phyloP scores from a whole-genome alignment of 1,140 invertebrate genomes.

The Drosophila ohnishii region DNA sequence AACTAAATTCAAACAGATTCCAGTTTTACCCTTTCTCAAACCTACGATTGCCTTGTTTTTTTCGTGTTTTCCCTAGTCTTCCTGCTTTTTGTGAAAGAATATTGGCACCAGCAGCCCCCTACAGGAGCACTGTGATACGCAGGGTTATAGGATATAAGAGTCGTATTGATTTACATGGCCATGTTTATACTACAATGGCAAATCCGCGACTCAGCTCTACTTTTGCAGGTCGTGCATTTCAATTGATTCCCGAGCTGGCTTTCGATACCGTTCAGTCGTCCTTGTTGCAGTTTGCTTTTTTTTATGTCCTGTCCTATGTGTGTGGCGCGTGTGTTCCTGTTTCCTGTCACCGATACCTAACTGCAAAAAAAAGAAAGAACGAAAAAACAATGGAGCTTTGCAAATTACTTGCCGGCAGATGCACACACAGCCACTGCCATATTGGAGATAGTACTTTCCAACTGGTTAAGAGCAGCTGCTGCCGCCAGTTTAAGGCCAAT shows the following conservation, averaged over 20 bases:
- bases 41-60: not conserved
- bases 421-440: constrained; percentile 12
- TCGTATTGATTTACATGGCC: constrained; percentile 66
- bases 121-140: constrained; percentile 5
- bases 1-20: not conserved
- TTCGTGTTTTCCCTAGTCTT: not conserved
- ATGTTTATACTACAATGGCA: constrained; percentile 70
- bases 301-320: constrained; percentile 34
- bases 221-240: constrained; percentile 62
- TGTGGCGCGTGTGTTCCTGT: constrained; percentile 50
- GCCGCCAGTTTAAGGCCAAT: constrained; percentile 50
- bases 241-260: constrained; percentile 57
- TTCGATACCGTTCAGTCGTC: constrained; percentile 49
- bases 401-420: constrained; percentile 64
- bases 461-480: constrained; percentile 34
- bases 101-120: not conserved
- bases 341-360: constrained; percentile 51
- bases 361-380: constrained; percentile 12
- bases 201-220: constrained; percentile 61
- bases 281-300: constrained; percentile 49
- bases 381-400: constrained; percentile 47
- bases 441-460: constrained; percentile 12
- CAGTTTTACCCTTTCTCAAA: too few relatives aligned
- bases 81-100: not conserved
- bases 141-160: constrained; percentile 11